These are phyloP conservation scores for Rachycentron canadum DNA, from an alignment of 2,797 vertebrate genomes.

Conservation along the genomic window DNA sequence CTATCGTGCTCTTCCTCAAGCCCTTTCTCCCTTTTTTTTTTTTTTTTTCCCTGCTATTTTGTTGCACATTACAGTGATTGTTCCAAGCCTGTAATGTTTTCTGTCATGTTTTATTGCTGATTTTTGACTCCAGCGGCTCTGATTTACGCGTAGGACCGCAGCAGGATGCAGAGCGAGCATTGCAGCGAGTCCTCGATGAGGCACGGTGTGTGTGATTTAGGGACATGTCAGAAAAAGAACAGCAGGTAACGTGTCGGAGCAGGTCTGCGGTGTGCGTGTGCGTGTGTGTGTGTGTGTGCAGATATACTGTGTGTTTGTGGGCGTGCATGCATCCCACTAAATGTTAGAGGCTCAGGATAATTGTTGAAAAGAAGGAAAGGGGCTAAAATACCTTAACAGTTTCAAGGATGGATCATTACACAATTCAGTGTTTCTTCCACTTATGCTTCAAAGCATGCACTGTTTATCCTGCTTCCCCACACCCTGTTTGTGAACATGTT, in stretches of 20 bases:
- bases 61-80: not conserved
- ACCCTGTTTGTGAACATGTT: too few species aligned
- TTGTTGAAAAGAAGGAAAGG: not conserved
- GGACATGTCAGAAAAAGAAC: conserved; percentile 42
- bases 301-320: not conserved
- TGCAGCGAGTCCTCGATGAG: too few species aligned
- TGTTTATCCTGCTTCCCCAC: too few species aligned
- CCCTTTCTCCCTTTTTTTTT: not conserved
- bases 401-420: too few species aligned
- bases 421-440: too few species aligned
- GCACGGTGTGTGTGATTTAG: conserved; percentile 7
- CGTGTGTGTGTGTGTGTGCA: not conserved
- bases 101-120: conserved; percentile 5
- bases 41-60: not conserved
- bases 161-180: not conserved
- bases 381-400: too few species aligned
- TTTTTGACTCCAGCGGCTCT: not conserved
- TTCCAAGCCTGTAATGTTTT: not conserved
- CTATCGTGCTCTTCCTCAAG: not conserved
- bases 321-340: not conserved
- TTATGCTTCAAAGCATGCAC: too few species aligned
- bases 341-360: not conserved
- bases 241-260: not conserved
- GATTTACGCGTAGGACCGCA: conserved; percentile 4
- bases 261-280: conserved; percentile 2